Conservation (phyloP, 2,888 invertebrate species). For the Xiphydria camelus region DNA sequence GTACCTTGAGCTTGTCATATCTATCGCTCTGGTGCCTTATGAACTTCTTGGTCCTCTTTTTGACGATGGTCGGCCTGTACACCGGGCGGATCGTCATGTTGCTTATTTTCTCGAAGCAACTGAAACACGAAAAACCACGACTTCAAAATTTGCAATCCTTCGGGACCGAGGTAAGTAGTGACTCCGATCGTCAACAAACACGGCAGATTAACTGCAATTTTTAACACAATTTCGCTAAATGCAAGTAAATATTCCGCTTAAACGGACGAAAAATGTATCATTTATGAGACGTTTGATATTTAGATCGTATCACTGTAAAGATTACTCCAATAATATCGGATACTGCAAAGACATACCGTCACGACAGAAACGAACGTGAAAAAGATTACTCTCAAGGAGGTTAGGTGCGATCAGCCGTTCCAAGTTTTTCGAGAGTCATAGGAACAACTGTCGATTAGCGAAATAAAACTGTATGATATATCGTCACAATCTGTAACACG, state of each 20-base stretch:
- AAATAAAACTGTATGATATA: too few relatives aligned
- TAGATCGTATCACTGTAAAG: slow-evolving; percentile 4
- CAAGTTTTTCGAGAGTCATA: too few relatives aligned
- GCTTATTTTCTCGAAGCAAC: slow-evolving; percentile 40
- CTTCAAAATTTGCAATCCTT: slow-evolving; percentile 9
- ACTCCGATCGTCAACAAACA: not conserved
- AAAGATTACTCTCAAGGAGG: slow-evolving; percentile 1
- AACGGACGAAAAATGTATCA: too few relatives aligned
- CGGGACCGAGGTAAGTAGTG: too few relatives aligned
- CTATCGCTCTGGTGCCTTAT: slow-evolving; percentile 98
- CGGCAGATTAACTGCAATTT: not conserved
- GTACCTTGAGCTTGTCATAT: slow-evolving; percentile 91
- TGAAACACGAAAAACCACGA: slow-evolving; percentile 31
- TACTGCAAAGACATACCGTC: slow-evolving; percentile 34
- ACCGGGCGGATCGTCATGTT: slow-evolving; percentile 90
- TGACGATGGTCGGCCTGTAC: slow-evolving; percentile 87
- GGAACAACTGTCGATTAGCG: too few relatives aligned
- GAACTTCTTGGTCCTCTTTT: slow-evolving; percentile 98
- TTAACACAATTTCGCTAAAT: not conserved
- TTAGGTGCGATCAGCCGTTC: too few relatives aligned
- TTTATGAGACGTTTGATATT: slow-evolving; percentile 2
- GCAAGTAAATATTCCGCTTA: too few relatives aligned
- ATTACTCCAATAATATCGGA: slow-evolving; percentile 30
- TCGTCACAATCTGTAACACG: too few relatives aligned
- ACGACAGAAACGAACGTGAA: slow-evolving; percentile 1